These are phyloP conservation scores for Spialia ferax DNA, from an alignment of 2,888 invertebrate species.

Conservation along the genomic window DNA sequence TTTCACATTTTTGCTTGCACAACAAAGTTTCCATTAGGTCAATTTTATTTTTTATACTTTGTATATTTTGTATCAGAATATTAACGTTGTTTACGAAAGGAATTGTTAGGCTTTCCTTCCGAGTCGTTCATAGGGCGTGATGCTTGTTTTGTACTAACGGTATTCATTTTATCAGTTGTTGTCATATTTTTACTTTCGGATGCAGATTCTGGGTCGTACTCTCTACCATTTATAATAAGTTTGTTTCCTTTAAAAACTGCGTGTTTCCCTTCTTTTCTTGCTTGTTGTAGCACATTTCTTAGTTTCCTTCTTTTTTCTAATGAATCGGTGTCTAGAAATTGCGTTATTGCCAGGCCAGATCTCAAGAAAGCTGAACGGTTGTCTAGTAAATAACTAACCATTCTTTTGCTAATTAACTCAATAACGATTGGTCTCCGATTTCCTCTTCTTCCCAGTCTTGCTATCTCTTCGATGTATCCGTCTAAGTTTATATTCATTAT, in stretches of 20 bases:
- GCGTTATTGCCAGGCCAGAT: background rate
- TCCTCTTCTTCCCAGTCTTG: background rate
- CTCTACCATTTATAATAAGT: background rate
- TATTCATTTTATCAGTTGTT: too few relatives aligned
- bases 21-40: background rate
- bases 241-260: background rate
- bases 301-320: background rate
- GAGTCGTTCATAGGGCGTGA: background rate
- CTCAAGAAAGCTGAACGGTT: background rate
- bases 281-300: background rate
- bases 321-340: background rate
- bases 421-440: background rate
- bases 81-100: slow-evolving; percentile 14
- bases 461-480: background rate
- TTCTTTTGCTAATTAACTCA: slow-evolving; percentile 9
- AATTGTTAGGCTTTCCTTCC: background rate
- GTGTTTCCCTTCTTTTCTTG: background rate
- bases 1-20: background rate
- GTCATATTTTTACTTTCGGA: too few relatives aligned
- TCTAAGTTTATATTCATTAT: slow-evolving; percentile 5
- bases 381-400: background rate
- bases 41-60: slow-evolving; percentile 20
- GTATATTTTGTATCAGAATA: slow-evolving; percentile 15
- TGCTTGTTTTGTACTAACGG: too few relatives aligned
- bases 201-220: background rate